These are phyloP conservation scores for Pterocles orientalis DNA, from an alignment of 2,113 vertebrate genomes.

Conservation along the genomic window DNA sequence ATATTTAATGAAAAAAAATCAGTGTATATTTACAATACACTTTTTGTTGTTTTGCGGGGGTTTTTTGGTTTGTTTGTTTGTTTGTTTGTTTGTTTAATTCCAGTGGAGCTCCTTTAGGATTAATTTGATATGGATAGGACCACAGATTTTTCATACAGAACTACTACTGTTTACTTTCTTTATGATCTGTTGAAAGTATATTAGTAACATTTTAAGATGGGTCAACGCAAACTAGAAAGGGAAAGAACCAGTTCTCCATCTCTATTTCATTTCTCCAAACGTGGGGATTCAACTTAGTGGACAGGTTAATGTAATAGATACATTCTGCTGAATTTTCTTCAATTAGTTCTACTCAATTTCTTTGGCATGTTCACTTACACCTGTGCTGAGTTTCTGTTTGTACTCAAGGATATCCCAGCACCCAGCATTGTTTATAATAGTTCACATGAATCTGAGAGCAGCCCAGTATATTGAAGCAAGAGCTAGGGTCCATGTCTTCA, in stretches of 20 bases:
- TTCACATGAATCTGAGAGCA: background rate
- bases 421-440: background rate
- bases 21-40: no score
- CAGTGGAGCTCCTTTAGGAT: background rate
- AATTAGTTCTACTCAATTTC: background rate
- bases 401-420: background rate
- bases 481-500: background rate
- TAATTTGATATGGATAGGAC: background rate
- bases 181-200: background rate
- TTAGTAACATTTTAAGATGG: background rate
- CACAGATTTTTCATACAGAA: background rate
- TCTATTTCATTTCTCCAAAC: background rate
- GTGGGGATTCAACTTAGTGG: accelerated
- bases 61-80: no score
- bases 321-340: background rate
- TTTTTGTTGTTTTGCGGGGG: no score
- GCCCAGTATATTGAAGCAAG: background rate
- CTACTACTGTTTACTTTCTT: background rate
- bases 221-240: background rate
- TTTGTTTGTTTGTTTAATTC: background rate
- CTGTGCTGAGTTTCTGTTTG: background rate
- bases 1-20: background rate
- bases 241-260: background rate
- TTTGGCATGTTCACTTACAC: background rate
- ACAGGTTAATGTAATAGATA: background rate